A percentile compares a stretch with the other conserved stretches of the same genome.
Evolutionary conservation across 2,888 invertebrate genomes (phyloP).

Genomic region (Cynaeus angustus): DNA sequence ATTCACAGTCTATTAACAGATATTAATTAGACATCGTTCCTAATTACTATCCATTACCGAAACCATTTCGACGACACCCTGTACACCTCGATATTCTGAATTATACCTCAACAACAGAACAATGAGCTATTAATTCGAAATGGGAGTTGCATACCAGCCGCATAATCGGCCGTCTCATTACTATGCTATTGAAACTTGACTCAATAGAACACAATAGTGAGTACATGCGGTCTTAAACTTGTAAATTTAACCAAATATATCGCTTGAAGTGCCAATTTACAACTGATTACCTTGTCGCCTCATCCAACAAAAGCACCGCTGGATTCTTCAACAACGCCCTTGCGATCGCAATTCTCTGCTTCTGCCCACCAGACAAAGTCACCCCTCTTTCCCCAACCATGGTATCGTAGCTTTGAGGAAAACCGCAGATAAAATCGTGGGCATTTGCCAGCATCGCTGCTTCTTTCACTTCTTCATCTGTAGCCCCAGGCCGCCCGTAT

Average conservation of each 20-base stretch:
- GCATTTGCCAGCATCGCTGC: slow-evolving; percentile 94
- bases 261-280: too few relatives aligned
- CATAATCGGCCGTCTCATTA: too few relatives aligned
- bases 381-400: slow-evolving; percentile 92
- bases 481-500: slow-evolving; percentile 85
- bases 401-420: slow-evolving; percentile 90
- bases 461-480: slow-evolving; percentile 79
- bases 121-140: too few relatives aligned
- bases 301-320: slow-evolving; percentile 90
- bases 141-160: too few relatives aligned
- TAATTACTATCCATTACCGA: too few relatives aligned
- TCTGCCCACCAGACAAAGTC: slow-evolving; percentile 96
- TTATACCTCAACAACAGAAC: too few relatives aligned
- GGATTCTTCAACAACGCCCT: slow-evolving; percentile 94
- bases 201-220: background rate
- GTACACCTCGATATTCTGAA: too few relatives aligned
- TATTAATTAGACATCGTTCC: too few relatives aligned
- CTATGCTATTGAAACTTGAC: too few relatives aligned
- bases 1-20: too few relatives aligned
- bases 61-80: too few relatives aligned
- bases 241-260: too few relatives aligned
- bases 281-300: slow-evolving; percentile 87
- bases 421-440: slow-evolving; percentile 87
- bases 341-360: slow-evolving; percentile 96
- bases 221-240: background rate